Percentiles rank a stretch among this genome's conserved stretches.
Evolutionary conservation across 2,888 invertebrate species (phyloP).

Genomic region (Autographa pulchrina): DNA sequence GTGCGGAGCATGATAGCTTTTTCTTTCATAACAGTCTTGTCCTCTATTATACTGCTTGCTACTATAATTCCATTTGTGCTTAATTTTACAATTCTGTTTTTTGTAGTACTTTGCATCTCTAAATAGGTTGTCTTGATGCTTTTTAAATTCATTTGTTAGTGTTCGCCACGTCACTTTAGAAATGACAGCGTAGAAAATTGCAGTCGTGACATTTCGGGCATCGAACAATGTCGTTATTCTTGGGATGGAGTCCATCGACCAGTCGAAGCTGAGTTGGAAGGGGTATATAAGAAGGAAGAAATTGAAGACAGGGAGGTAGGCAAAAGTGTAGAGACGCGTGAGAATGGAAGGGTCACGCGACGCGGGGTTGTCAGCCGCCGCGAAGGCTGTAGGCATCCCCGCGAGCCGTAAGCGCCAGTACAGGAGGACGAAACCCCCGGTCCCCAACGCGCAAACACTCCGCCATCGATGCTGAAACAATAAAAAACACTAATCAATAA

Average conservation of each 20-base stretch:
- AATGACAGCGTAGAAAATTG: conserved; percentile 92
- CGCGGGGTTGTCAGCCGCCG: conserved; percentile 98
- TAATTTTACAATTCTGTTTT: conserved; percentile 81
- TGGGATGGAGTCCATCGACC: conserved; percentile 99
- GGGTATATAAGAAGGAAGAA: conserved; percentile 96
- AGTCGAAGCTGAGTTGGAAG: conserved; percentile 97
- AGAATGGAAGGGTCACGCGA: conserved; percentile 95
- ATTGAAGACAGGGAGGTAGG: conserved; percentile 97
- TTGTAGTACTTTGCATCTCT: conserved; percentile 81
- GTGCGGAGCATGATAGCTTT: conserved; percentile 78
- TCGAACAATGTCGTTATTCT: conserved; percentile 94
- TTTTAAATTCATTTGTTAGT: conserved; percentile 78
- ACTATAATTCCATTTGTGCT: conserved; percentile 84
- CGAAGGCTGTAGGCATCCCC: conserved; percentile 94
- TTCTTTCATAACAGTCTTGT: conserved; percentile 82
- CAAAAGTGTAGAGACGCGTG: conserved; percentile 96
- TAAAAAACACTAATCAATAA: conserved; percentile 55
- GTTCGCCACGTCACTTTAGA: conserved; percentile 83
- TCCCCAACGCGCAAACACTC: conserved; percentile 91
- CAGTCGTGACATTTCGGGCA: conserved; percentile 93
- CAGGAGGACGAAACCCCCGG: conserved; percentile 92
- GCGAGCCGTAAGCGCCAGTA: conserved; percentile 94
- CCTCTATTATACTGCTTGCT: conserved; percentile 81
- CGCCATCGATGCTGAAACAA: conserved; percentile 92
- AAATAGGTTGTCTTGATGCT: conserved; percentile 73